These are phyloP conservation scores for Synanthedon vespiformis DNA, from an alignment of 2,888 invertebrate species.

Conservation along the genomic window DNA sequence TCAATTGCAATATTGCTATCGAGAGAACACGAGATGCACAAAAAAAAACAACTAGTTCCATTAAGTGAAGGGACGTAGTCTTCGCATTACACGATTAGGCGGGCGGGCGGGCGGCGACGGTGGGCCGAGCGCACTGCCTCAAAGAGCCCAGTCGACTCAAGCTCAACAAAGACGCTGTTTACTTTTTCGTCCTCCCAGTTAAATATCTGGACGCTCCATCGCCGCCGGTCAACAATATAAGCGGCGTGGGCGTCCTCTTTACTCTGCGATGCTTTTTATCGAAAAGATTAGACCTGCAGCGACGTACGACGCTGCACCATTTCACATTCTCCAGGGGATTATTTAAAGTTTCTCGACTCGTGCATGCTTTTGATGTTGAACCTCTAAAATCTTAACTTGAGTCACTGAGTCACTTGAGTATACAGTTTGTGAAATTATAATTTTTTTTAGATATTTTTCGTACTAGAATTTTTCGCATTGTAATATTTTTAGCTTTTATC, in stretches of 20 bases:
- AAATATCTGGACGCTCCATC: constrained; percentile 44
- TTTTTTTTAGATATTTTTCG: no score
- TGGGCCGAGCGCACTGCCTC: constrained; percentile 15
- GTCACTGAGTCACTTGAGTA: no score
- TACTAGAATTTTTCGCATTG: no score
- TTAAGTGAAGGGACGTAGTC: constrained; percentile 23
- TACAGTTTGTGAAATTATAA: no score
- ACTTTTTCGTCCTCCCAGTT: constrained; percentile 39
- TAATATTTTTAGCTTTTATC: no score
- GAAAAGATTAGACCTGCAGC: constrained; percentile 35
- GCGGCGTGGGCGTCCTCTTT: constrained; percentile 14
- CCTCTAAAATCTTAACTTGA: no score
- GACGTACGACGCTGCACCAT: constrained; percentile 32
- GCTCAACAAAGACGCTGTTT: constrained; percentile 38
- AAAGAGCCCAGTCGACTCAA: constrained; percentile 14
- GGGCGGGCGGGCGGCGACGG: constrained; percentile 14
- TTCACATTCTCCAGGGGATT: constrained; percentile 37
- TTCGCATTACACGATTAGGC: constrained; percentile 35
- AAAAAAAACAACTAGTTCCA: neutral
- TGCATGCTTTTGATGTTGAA: constrained; percentile 16
- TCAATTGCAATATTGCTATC: neutral
- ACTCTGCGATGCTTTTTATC: constrained; percentile 32
- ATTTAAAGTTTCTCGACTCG: constrained; percentile 36
- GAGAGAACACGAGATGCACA: neutral
- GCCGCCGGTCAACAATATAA: constrained; percentile 40